A percentile compares a stretch with the other conserved stretches of the same genome.
Evolutionary conservation across 2,113 vertebrate genomes (phyloP).

Genomic region (Myotis brandtii): DNA sequence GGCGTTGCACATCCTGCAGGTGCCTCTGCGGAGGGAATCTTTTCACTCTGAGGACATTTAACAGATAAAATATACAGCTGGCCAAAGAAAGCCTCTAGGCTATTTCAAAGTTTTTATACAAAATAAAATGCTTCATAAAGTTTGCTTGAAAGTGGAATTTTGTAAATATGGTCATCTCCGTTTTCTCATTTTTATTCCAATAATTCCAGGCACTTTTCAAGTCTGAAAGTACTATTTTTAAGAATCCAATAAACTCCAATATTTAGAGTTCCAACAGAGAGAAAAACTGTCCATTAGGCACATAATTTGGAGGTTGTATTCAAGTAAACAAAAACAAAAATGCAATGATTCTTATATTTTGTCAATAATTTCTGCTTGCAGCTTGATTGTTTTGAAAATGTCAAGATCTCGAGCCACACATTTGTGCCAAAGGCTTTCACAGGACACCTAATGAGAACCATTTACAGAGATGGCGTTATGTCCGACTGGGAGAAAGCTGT

Average conservation of each 20-base stretch:
- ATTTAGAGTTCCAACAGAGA: background rate
- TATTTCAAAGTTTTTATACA: slow-evolving; percentile 78
- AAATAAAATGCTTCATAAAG: slow-evolving; percentile 77
- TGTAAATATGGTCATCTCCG: slow-evolving; percentile 67
- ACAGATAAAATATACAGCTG: slow-evolving; percentile 82
- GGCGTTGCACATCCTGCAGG: slow-evolving; percentile 79
- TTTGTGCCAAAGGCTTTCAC: slow-evolving; percentile 59
- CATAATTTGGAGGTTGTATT: slow-evolving; percentile 42
- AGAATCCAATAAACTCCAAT: slow-evolving; percentile 58
- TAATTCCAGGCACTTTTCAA: slow-evolving; percentile 60
- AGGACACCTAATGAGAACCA: slow-evolving; percentile 16
- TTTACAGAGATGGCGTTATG: background rate
- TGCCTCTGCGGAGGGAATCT: slow-evolving; percentile 80
- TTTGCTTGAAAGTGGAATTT: slow-evolving; percentile 75
- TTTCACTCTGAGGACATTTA: slow-evolving; percentile 78
- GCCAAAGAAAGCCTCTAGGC: slow-evolving; percentile 83
- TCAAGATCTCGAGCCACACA: background rate
- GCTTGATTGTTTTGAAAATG: slow-evolving; percentile 51
- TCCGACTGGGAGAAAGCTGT: background rate
- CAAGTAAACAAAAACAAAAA: slow-evolving; percentile 45
- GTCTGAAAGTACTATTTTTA: slow-evolving; percentile 61
- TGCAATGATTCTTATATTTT: slow-evolving; percentile 29
- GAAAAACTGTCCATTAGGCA: background rate
- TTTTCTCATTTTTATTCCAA: slow-evolving; percentile 60
- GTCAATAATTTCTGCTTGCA: slow-evolving; percentile 31